Evolutionary conservation across 2,888 invertebrate genomes (phyloP), one percentile per base, ranked within the genome.

Genomic region (Oscheius myriophilus): DNA sequence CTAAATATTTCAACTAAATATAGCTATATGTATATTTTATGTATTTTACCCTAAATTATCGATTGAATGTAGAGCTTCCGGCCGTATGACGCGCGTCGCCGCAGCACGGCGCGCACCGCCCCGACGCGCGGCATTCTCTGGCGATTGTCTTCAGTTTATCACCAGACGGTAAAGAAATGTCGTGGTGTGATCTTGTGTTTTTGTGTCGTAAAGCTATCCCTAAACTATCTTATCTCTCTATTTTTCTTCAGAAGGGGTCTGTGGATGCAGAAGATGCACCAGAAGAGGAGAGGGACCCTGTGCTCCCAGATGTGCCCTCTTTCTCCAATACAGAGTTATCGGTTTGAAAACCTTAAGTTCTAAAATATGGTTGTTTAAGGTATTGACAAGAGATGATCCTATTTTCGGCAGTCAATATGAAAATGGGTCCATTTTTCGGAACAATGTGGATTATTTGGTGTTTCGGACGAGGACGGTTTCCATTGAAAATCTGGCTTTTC

Each of bases 401-500:
- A 76, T 80, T 62, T 80, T 77, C 43, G 80, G 80, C 1, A 75
- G 73, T 26, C 80, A 80, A 69, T 80, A 80, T 58, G 70, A 64
- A 55, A 74, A 80, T 45, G 80, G 80, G 55, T 78, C 78, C 6
- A 67, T 80, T 52, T 84, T 84, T 62, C 76, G 79, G 1, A 81
- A 81, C 46, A 71, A 78, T 45, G 54, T 67, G 21, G 83, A 82
- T 58, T 84, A 83, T 57, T 74, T 82, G 58, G 80, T 83, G 0
- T 84, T 80, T 65, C 65, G 84, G 16, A 84, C 84, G 1, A 70
- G 76, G 26, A 82, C 83, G 9, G 83, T 84, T 25, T 78, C 83
- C n/a, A 72, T 83, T 21, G 81, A 84, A 33, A 74, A 78, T 62
- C 64, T 84, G 76, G 79, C 75, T 18, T 80, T 80, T 49, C 75